Base-by-base conservation (phyloP, 2,797 vertebrate species). In the Ambastaia sidthimunki region DNA sequence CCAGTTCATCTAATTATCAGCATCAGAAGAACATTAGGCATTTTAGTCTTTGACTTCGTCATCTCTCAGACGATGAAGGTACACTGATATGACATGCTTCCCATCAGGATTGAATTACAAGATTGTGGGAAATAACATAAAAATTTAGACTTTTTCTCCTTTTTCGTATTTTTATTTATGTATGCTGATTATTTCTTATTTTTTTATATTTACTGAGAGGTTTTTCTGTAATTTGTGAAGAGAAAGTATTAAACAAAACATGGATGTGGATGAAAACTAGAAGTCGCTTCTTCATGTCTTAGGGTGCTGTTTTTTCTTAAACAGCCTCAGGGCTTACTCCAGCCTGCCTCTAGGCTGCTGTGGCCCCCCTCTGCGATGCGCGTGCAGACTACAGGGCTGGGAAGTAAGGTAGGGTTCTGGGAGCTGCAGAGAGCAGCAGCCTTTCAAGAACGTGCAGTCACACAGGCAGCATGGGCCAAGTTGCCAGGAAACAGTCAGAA, bases 401-500 rank as follows among this genome's bases (percentile, higher is more conserved):
- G 60, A 34, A 75, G 77, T 59, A 54, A 71, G 69, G 76, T 73
- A 80, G 85, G 81, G 85, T 69, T 82, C 34, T 67, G 63, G 19
- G 71, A 72, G 80, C 71, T 57, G 73, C 59, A 76, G 74, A 77
- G 2, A 60, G 59, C 55, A 21, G 25, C 55, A 82, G 62, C 89
- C 87, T 89, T 89, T 88, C 86, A 89, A 87, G 37, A 86, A 86
- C 86, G 82, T 81, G 81, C 76, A 71, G 86, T 90, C 89, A 90
- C 88, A 85, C 87, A 86, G 83, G 83, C 86, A 87, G 86, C 89
- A 91, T 87, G 82, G 88, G 88, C 86, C 54, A 81, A 90, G 88
- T 89, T 91, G 90, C 89, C 78, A 85, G 82, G 85, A 86, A 92
- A 89, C 92, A 90, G 92, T 93, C 92, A 92, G 87, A 91, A 92